A percentile compares a stretch with the other conserved stretches of the same genome.
These are phyloP conservation scores for Rhaphigaster nebulosa DNA, from an alignment of 2,888 invertebrate species.

Conservation along the genomic window DNA sequence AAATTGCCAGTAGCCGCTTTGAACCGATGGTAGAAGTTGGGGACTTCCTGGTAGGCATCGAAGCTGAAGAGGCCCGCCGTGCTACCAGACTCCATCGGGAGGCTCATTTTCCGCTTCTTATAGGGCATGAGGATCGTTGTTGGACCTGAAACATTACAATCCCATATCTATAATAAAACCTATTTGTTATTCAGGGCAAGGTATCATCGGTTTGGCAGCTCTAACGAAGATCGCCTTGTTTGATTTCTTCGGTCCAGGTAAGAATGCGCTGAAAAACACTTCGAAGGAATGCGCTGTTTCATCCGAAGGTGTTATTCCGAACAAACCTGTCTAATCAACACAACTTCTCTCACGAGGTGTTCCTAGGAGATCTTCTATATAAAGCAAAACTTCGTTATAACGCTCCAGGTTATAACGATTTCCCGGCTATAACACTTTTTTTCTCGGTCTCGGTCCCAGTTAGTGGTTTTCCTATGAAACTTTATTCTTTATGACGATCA, in stretches of 20 bases:
- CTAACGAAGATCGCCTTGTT: background rate
- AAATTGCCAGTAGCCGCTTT: slow-evolving; percentile 44
- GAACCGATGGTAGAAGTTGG: slow-evolving; percentile 19
- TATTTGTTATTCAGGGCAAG: background rate
- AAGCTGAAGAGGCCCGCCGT: slow-evolving; percentile 21
- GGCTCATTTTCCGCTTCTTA: slow-evolving; percentile 19
- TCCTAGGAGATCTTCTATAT: too few species aligned
- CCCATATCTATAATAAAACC: background rate
- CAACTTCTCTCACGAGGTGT: too few species aligned
- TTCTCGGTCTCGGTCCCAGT: too few species aligned
- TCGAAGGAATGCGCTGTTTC: background rate
- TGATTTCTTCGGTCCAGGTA: background rate
- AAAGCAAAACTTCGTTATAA: too few species aligned
- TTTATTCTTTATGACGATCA: too few species aligned
- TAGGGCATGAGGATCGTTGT: slow-evolving; percentile 24
- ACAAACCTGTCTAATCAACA: too few species aligned
- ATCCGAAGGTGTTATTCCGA: background rate
- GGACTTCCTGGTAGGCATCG: background rate
- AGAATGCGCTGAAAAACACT: background rate
- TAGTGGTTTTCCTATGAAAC: too few species aligned
- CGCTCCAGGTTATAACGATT: too few species aligned
- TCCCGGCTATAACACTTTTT: too few species aligned
- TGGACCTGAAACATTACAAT: slow-evolving; percentile 45
- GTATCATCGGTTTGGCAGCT: background rate
- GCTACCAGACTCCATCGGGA: background rate